Evolutionary conservation across 92 coral and sea anemone species (phyloP), one percentile per base, ranked within the genome.

Genomic region (Paramuricea clavata): DNA sequence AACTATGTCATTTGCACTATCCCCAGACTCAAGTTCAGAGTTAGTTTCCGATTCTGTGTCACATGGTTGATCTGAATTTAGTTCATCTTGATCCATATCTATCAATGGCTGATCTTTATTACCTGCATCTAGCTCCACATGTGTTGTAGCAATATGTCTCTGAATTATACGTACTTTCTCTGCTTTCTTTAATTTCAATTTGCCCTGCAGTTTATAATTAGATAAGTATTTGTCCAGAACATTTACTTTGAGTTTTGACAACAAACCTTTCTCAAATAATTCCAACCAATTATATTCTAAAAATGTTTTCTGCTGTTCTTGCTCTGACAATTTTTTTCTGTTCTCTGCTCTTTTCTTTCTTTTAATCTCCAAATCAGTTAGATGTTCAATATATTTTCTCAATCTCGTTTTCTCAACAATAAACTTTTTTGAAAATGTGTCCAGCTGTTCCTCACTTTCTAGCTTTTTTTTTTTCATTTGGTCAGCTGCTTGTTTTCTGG

Each of bases 321-420:
- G 65, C 17, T 81, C 85, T 61, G 85, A 30, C 16, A 81, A 36
- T 62, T 39, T 49, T 81, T 81, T 81, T 23, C 75, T 64, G 42
- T 62, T 60, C 0, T 81, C 75, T 13, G 74, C 49, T 54, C 76
- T 81, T 54, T 80, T 56, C 44, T 59, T 36, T 61, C 26, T 80
- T 28, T 80, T 80, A 27, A 80, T 17, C 68, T 80, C 72, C 49
- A 80, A 41, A 5, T 57, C 23, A 36, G 44, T 27, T 15, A 60
- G 71, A n/a, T 80, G 85, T 59, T 80, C 74, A 19, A 60, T 56
- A 60, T 80, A 80, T 69, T 80, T 80, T 70, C 71, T 62, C 49
- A 80, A 28, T 30, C 11, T 59, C 49, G 41, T 52, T 35, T 80
- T 80, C 11, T 64, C 72, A 34, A 80, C 72, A 33, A 80, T 80